phyloP scores from a whole-genome alignment of 2,113 vertebrate genomes.

The Dasypus novemcinctus region DNA sequence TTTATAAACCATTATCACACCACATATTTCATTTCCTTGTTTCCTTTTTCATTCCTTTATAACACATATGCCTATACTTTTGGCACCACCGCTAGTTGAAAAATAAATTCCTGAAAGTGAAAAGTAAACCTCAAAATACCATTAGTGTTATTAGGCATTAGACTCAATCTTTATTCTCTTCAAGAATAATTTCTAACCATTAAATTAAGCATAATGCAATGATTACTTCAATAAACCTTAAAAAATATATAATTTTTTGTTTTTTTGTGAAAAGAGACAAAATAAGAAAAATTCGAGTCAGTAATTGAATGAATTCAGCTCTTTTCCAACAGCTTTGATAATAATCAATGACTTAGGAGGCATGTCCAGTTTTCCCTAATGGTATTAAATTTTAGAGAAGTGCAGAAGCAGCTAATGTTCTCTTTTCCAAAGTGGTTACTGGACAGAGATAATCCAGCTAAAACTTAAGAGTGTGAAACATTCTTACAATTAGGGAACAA shows the following conservation, averaged over 20 bases:
- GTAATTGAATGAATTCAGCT: background rate
- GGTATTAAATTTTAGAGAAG: background rate
- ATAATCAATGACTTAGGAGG: background rate
- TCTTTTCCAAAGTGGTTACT: background rate
- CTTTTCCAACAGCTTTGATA: background rate
- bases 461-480: background rate
- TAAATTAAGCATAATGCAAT: background rate
- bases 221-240: background rate
- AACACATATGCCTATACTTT: background rate
- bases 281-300: background rate
- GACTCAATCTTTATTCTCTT: background rate
- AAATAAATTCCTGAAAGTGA: background rate
- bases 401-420: background rate
- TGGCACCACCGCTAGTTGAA: background rate
- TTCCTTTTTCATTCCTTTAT: background rate
- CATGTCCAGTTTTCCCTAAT: background rate
- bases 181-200: slow-evolving; percentile 19
- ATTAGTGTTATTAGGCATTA: background rate
- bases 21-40: background rate
- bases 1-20: background rate
- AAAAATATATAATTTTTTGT: background rate
- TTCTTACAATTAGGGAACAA: background rate
- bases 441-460: background rate
- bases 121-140: background rate
- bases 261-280: background rate